Percentiles rank a stretch among this genome's conserved stretches.
Conservation (phyloP, 2,113 vertebrate species). For the Salvator merianae region DNA sequence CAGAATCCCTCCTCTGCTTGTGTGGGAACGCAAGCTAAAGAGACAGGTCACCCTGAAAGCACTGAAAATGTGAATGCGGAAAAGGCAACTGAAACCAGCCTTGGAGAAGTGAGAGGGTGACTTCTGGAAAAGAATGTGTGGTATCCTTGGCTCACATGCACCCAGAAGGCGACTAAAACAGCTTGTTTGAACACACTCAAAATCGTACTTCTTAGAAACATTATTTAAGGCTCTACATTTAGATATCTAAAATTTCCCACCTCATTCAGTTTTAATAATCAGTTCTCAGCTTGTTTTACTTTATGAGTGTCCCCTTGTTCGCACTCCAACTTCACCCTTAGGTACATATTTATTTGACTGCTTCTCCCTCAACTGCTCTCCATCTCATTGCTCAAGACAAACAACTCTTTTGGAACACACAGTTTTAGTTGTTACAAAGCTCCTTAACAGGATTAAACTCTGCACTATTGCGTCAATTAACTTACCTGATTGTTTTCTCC, state of each 20-base stretch:
- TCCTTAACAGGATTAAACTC: slow-evolving; percentile 60
- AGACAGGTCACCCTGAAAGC: too few relatives aligned
- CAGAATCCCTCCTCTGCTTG: too few relatives aligned
- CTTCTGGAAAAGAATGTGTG: too few relatives aligned
- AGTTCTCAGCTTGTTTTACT: neutral
- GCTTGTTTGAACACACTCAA: too few relatives aligned
- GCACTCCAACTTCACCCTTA: neutral
- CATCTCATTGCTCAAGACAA: slow-evolving; percentile 38
- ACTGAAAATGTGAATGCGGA: too few relatives aligned
- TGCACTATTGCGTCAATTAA: slow-evolving; percentile 22
- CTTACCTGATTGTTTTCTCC: slow-evolving; percentile 49
- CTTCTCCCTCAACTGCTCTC: neutral
- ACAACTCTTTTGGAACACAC: slow-evolving; percentile 13
- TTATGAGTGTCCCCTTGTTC: neutral
- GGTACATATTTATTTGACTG: neutral
- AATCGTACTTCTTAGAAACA: neutral
- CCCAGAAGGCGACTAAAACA: too few relatives aligned
- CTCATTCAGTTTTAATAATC: neutral
- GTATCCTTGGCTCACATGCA: too few relatives aligned
- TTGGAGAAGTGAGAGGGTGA: too few relatives aligned
- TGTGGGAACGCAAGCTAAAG: too few relatives aligned
- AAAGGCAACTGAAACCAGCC: too few relatives aligned
- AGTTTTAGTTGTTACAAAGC: slow-evolving; percentile 19
- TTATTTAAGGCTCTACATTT: too few relatives aligned
- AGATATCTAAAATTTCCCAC: too few relatives aligned